phyloP scores from a whole-genome alignment of 2,797 vertebrate genomes.

The Phataginus tetradactyla region DNA sequence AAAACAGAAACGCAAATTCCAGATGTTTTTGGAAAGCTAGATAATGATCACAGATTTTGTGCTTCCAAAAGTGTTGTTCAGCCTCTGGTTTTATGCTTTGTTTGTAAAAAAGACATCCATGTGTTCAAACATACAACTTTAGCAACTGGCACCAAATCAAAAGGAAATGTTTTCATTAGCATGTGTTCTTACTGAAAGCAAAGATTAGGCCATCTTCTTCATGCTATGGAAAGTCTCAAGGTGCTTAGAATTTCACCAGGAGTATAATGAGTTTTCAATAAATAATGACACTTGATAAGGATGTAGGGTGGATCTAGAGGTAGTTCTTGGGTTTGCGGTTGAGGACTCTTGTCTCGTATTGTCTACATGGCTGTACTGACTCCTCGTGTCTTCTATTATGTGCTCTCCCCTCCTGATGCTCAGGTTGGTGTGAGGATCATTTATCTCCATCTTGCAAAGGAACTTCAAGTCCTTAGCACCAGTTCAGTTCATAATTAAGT shows the following conservation, averaged over 20 bases:
- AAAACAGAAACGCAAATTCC: conserved; percentile 65
- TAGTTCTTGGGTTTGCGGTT: not conserved
- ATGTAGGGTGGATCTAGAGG: not conserved
- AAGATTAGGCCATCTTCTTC: not conserved
- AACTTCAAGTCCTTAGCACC: not conserved
- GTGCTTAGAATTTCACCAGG: not conserved
- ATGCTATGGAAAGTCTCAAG: not conserved
- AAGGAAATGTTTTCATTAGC: conserved; percentile 51
- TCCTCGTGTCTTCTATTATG: not conserved
- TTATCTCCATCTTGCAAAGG: not conserved
- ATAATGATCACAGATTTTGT: conserved; percentile 43
- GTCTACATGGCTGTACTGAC: too few species aligned
- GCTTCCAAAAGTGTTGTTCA: conserved; percentile 28
- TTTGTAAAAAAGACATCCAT: conserved; percentile 45
- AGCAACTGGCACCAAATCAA: conserved; percentile 37
- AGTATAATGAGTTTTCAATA: not conserved
- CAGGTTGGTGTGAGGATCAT: not conserved
- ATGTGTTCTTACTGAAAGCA: conserved; percentile 39
- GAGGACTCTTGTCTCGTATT: not conserved
- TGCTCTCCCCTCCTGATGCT: not conserved
- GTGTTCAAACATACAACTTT: conserved; percentile 33
- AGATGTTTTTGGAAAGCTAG: conserved; percentile 68
- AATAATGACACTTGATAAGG: not conserved
- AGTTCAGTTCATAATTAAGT: not conserved
- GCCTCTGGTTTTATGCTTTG: conserved; percentile 71